Evolutionary conservation across 2,888 invertebrate species (phyloP), one percentile per base, ranked within the genome.

Genomic region (Lepas anatifera): DNA sequence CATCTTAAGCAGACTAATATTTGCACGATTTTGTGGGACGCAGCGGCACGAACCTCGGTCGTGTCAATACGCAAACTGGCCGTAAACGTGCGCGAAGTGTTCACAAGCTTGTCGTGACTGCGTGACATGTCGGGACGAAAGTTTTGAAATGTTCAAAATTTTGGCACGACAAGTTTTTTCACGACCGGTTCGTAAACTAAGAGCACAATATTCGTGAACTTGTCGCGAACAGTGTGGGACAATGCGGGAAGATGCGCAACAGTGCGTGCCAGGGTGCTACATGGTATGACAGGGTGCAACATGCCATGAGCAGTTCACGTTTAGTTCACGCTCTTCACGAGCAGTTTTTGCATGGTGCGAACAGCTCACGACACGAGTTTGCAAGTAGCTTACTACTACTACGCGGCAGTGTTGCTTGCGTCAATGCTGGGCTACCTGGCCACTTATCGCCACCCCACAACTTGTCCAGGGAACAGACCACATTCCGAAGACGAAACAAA

Each of bases 21-120:
- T 25, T 68, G 68, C 46, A 46, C 46, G 43, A 27, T 41, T 43
- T 16, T 68, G 68, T 68, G 46, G 46, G n/a, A n/a, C n/a, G n/a
- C n/a, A n/a, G n/a, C n/a, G n/a, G n/a, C n/a, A n/a, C n/a, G n/a
- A n/a, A n/a, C n/a, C 22, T 22, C 18, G 22, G 18, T 46, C 46
- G 46, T 46, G 18, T 22, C 18, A 46, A 16, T 46, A 22, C 46
- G 46, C 18, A 46, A 46, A 46, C 46, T 46, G 22, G 46, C 22
- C 10, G 10, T 16, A 46, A 46, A 16, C 46, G 11, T 13, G 10
- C 46, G 46, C 22, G 46, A 46, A 46, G 10, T 46, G 18, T 46
- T 13, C 46, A 22, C 22, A 46, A 46, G 22, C 11, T 22, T 22
- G 46, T 46, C 46, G 46, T 46, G 46, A 46, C 46, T 46, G 46